Conservation (phyloP, 1,140 invertebrate genomes). For the Nasonia giraulti region DNA sequence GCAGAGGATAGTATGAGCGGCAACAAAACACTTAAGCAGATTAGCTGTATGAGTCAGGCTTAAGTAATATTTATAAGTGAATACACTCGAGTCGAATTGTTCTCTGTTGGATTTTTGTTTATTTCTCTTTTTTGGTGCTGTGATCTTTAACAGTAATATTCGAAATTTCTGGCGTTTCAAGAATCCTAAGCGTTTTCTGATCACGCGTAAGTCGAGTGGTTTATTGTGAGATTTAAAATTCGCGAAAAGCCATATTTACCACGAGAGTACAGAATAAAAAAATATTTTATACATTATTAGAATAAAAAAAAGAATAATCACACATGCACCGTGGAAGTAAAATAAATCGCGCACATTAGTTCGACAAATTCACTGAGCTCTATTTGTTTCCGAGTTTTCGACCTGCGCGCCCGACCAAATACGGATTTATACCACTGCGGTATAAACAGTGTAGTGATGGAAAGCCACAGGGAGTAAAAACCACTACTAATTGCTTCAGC, state of each 20-base stretch:
- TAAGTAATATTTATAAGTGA: not conserved
- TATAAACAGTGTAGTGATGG: not conserved
- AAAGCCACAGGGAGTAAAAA: not conserved
- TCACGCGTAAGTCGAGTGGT: not conserved
- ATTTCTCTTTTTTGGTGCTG: not conserved
- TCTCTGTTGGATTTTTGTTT: too few relatives aligned
- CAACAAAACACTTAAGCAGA: constrained; percentile 24
- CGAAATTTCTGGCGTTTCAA: constrained; percentile 6
- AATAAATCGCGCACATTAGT: not conserved
- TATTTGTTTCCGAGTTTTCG: too few relatives aligned
- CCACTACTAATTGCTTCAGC: not conserved
- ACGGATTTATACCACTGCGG: not conserved
- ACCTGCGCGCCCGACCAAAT: not conserved
- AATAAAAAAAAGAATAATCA: too few relatives aligned
- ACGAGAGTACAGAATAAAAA: not conserved
- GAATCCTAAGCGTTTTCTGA: constrained; percentile 21
- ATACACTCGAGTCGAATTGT: not conserved
- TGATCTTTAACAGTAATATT: constrained; percentile 2
- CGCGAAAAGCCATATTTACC: constrained; percentile 8
- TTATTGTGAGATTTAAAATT: constrained; percentile 15
- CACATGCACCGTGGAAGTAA: too few relatives aligned
- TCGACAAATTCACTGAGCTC: not conserved
- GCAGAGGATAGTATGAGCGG: not conserved
- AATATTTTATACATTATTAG: too few relatives aligned
- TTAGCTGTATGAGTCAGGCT: constrained; percentile 22